Base-by-base conservation (phyloP, 2,888 invertebrate genomes). In the Bibio marci region DNA sequence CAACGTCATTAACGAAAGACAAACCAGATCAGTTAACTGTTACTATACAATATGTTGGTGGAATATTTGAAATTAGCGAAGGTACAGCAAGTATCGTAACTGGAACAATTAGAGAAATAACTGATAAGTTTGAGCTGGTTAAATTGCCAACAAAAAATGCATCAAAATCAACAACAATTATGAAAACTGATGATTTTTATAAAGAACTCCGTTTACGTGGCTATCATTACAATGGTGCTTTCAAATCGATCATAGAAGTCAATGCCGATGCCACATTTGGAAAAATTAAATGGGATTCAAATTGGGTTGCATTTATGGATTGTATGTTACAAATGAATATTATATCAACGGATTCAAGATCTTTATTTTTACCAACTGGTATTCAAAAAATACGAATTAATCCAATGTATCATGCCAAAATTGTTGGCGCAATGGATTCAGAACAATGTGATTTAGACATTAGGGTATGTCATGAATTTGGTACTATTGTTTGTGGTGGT, bases 231-330 rank as follows among this genome's bases (percentile, higher is more conserved):
- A 52, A 47, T 39, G 61, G 59, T 0, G 42, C 44, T 0, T 62
- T 62, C 42, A 52, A 47, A 37, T 51, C 52, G 0, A 58, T 62
- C 1, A 42, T 45, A 3, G 40, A 43, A 4, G 59, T 58, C 1
- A 53, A 59, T 2, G 44, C 53, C 2, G 59, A 62, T 46, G 62
- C 62, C 1, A 38, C 52, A 0, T 52, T 48, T 18, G 62, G 60
- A 6, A 49, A 51, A 53, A 54, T 50, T 7, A 57, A 67, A 37
- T 90, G 87, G 87, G n/a, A n/a, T n/a, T 76, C 76, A 50, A 83
- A 86, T 60, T 92, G 90, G 88, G 76, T 83, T 7, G 71, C 82
- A 3, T 87, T 87, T 58, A 71, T 92, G 63, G 91, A 92, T 62
- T 80, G 81, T 27, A 79, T 92, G 76, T 65, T 92, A 12, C 91